Percentiles rank a stretch among this genome's conserved stretches.
phyloP scores from a whole-genome alignment of 2,888 invertebrate species.

The Habrosyne pyritoides region DNA sequence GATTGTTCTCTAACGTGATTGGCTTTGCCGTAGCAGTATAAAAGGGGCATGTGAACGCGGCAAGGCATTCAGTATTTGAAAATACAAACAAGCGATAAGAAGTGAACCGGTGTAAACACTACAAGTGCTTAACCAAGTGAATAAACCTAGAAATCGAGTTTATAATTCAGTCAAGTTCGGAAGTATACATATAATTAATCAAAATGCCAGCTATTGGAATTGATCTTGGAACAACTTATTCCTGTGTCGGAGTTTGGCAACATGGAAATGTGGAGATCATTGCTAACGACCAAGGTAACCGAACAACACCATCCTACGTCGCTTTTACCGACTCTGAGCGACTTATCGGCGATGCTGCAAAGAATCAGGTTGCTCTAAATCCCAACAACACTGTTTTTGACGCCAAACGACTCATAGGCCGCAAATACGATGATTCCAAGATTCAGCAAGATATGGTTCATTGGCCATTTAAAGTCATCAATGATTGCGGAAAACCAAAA shows the following conservation, averaged over 20 bases:
- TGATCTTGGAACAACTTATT: conserved; percentile 94
- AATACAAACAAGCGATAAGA: conserved; percentile 46
- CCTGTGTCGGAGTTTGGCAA: conserved; percentile 93
- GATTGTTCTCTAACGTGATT: conserved; percentile 58
- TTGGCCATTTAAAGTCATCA: conserved; percentile 91
- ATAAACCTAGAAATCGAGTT: conserved; percentile 13
- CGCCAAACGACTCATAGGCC: conserved; percentile 90
- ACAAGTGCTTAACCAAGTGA: conserved; percentile 21
- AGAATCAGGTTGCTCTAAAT: conserved; percentile 92
- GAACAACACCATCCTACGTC: conserved; percentile 94
- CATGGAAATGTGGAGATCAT: conserved; percentile 92
- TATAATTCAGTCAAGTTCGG: conserved; percentile 13
- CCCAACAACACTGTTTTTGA: conserved; percentile 89
- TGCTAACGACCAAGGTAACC: conserved; percentile 94
- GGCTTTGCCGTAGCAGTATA: conserved; percentile 46
- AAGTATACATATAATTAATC: not conserved
- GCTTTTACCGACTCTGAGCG: conserved; percentile 94
- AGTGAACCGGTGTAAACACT: conserved; percentile 43
- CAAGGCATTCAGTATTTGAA: conserved; percentile 68
- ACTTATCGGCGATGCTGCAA: conserved; percentile 93
- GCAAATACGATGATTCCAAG: conserved; percentile 89
- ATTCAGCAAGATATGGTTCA: conserved; percentile 91
- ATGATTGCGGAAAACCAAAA: conserved; percentile 86
- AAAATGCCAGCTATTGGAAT: conserved; percentile 76
- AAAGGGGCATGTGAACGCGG: conserved; percentile 51